Conservation (phyloP, 2,888 invertebrate species). For the Catocala fraxini region DNA sequence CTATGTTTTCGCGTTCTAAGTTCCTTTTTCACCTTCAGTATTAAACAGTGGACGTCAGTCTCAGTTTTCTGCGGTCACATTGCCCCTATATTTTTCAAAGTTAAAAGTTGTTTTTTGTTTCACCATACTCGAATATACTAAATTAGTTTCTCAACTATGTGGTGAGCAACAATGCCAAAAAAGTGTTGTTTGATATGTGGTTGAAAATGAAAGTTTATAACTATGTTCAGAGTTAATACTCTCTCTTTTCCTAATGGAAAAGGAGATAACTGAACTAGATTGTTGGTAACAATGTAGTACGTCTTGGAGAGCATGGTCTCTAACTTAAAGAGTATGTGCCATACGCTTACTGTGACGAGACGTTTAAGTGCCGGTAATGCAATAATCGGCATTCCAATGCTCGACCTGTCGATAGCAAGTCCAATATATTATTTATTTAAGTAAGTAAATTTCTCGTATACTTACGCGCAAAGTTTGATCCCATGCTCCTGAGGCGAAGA, state of each 20-base stretch:
- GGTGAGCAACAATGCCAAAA: constrained; percentile 19
- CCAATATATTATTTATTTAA: no score
- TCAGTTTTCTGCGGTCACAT: constrained; percentile 31
- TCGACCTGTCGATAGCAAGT: no score
- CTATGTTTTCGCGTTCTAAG: constrained; percentile 24
- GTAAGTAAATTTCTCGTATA: background rate
- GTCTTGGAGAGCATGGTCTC: no score
- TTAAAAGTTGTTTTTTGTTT: constrained; percentile 28
- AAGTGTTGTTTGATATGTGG: constrained; percentile 13
- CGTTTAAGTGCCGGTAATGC: no score
- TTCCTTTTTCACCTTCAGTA: constrained; percentile 38
- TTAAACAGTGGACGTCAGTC: constrained; percentile 18
- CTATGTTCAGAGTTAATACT: background rate
- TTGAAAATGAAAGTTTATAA: constrained; percentile 3
- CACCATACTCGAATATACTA: constrained; percentile 19
- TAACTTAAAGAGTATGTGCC: no score
- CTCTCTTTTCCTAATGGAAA: no score
- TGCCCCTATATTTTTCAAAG: constrained; percentile 26
- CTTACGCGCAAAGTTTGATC: constrained; percentile 86
- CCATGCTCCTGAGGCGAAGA: constrained; percentile 87
- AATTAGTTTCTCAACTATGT: constrained; percentile 34
- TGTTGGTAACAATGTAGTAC: no score
- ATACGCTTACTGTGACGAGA: no score
- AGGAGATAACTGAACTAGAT: no score
- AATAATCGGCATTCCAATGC: no score